phyloP scores from a whole-genome alignment of 2,888 invertebrate genomes.

The Furcula furcula region DNA sequence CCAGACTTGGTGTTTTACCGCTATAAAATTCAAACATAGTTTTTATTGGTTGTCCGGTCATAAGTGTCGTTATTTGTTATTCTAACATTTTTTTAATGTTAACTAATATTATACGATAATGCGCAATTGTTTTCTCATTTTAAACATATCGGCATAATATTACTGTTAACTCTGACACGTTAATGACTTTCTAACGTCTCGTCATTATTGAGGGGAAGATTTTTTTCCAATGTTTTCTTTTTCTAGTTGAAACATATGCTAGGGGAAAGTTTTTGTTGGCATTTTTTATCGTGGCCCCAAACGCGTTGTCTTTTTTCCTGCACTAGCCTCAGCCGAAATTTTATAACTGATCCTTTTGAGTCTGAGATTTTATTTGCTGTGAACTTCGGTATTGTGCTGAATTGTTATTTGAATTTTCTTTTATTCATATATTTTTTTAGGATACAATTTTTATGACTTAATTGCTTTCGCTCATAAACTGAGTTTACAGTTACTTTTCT shows the following conservation, averaged over 20 bases:
- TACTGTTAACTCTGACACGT: slow-evolving; percentile 23
- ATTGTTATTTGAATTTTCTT: slow-evolving; percentile 31
- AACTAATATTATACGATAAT: not conserved
- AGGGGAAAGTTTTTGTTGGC: slow-evolving; percentile 37
- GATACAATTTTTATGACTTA: slow-evolving; percentile 4
- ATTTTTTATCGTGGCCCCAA: slow-evolving; percentile 30
- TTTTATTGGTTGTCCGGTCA: slow-evolving; percentile 7
- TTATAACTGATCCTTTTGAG: slow-evolving; percentile 42
- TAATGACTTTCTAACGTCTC: slow-evolving; percentile 37
- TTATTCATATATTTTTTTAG: slow-evolving; percentile 26
- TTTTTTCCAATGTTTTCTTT: slow-evolving; percentile 17
- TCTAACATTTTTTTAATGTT: slow-evolving; percentile 1
- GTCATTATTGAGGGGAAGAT: slow-evolving; percentile 22
- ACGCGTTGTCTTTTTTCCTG: slow-evolving; percentile 34
- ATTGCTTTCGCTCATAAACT: slow-evolving; percentile 2
- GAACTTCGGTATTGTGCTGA: slow-evolving; percentile 22
- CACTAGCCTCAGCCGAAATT: slow-evolving; percentile 32
- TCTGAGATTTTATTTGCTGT: slow-evolving; percentile 36
- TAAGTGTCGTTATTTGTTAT: slow-evolving; percentile 4
- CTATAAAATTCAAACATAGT: slow-evolving; percentile 21
- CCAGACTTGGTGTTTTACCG: slow-evolving; percentile 23
- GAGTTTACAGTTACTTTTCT: not conserved
- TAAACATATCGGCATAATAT: slow-evolving; percentile 16
- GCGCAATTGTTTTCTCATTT: slow-evolving; percentile 13
- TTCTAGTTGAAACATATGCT: slow-evolving; percentile 28